A percentile compares a stretch with the other conserved stretches of the same genome.
Evolutionary conservation across 2,113 vertebrate genomes (phyloP).

Genomic region (Vidua chalybeata): DNA sequence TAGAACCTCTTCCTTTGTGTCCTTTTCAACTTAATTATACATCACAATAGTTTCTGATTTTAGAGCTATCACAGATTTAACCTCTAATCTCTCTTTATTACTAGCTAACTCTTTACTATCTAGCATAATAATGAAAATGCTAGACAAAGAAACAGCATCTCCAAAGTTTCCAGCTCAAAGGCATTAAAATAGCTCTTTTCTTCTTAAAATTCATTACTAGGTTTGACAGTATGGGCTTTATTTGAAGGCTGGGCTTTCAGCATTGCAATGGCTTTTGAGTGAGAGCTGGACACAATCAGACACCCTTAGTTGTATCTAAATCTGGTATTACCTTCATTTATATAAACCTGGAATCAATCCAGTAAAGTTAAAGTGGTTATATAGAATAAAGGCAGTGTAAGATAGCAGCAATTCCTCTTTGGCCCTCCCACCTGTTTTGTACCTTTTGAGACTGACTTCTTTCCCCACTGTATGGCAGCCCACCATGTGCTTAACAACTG

Average conservation of each 20-base stretch:
- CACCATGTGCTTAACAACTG: background rate
- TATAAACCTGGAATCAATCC: background rate
- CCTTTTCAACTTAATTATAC: conserved; percentile 68
- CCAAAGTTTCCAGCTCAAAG: background rate
- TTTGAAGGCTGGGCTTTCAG: background rate
- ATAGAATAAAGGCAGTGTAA: background rate
- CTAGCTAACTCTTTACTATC: conserved; percentile 10
- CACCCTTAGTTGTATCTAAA: background rate
- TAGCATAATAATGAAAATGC: conserved; percentile 15
- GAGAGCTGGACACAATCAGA: background rate
- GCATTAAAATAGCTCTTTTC: background rate
- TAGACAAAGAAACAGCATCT: conserved; percentile 1
- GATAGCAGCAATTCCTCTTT: background rate
- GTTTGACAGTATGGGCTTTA: background rate
- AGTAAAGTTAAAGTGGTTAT: background rate
- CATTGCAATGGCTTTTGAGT: background rate
- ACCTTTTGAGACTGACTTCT: background rate
- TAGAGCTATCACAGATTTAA: conserved; percentile 27
- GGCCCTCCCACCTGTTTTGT: accelerated
- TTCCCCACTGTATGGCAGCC: background rate
- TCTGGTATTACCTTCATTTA: background rate
- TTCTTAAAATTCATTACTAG: background rate
- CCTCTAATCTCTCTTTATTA: conserved; percentile 27
- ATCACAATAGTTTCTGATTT: conserved; percentile 58
- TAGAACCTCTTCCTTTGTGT: conserved; percentile 39